Evolutionary conservation across 2,113 vertebrate species (phyloP).

Genomic region (Phyllostomus hastatus): DNA sequence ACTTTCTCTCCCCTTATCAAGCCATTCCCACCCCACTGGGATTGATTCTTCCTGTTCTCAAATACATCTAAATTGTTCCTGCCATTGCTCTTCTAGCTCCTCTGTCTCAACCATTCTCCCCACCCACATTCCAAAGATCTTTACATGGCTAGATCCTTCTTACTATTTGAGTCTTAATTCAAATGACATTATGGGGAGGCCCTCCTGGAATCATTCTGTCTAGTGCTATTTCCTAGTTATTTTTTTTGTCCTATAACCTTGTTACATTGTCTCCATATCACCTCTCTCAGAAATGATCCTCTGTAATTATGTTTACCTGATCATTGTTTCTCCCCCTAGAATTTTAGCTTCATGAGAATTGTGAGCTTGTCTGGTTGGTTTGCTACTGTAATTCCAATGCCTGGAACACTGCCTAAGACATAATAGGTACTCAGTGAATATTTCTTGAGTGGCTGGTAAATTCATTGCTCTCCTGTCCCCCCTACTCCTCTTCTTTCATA

Average conservation of each 20-base stretch:
- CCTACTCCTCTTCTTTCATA: background rate
- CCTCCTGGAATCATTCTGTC: no score
- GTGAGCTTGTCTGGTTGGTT: background rate
- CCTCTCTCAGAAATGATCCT: background rate
- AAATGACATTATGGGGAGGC: background rate
- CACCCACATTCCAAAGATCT: background rate
- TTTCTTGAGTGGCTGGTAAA: background rate
- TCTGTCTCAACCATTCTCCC: background rate
- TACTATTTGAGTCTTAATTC: background rate
- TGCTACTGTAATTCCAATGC: background rate
- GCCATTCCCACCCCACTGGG: background rate
- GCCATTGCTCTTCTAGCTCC: background rate
- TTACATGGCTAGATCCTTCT: background rate
- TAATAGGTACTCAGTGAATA: background rate
- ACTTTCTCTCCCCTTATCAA: no score
- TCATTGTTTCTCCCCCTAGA: background rate
- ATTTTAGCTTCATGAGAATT: background rate
- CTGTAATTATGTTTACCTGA: background rate
- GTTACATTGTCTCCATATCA: background rate
- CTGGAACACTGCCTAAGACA: background rate
- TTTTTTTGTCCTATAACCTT: background rate
- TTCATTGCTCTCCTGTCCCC: background rate
- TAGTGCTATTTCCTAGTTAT: background rate
- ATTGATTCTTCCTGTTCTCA: background rate
- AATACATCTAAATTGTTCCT: background rate